phyloP scores from a whole-genome alignment of 2,113 vertebrate genomes.

The Hucho hucho region DNA sequence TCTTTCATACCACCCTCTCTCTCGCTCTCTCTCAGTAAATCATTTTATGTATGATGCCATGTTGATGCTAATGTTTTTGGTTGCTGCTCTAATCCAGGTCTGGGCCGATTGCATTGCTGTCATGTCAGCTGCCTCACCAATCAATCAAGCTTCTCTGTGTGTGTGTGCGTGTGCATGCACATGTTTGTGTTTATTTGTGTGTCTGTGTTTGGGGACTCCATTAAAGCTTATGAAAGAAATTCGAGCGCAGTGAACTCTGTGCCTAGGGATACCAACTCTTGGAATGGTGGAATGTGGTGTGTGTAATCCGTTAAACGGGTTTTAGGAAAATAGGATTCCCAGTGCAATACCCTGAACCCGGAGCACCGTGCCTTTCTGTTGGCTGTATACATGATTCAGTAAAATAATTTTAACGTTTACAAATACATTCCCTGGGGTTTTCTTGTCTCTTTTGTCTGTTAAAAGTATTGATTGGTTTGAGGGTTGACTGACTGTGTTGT shows the following conservation, averaged over 20 bases:
- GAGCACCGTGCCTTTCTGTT: not conserved
- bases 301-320: not conserved
- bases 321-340: not conserved
- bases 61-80: constrained; percentile 40
- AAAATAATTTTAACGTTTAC: not conserved
- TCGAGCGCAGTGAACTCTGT: not conserved
- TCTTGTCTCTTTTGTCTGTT: not conserved
- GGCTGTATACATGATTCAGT: not conserved
- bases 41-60: constrained; percentile 15
- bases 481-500: too few species aligned
- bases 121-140: constrained; percentile 53
- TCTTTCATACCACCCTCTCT: not conserved
- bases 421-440: not conserved
- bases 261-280: not conserved
- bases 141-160: constrained; percentile 50
- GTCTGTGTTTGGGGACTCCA: not conserved
- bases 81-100: constrained; percentile 30
- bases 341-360: not conserved
- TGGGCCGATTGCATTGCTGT: constrained; percentile 48
- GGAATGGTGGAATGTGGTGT: not conserved
- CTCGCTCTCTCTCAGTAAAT: not conserved
- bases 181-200: not conserved
- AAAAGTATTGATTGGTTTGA: not conserved
- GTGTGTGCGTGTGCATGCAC: not conserved
- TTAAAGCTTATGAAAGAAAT: not conserved